Evolutionary conservation across 2,797 vertebrate species (phyloP), one percentile per base, ranked within the genome.

Genomic region (Carduelis carduelis): DNA sequence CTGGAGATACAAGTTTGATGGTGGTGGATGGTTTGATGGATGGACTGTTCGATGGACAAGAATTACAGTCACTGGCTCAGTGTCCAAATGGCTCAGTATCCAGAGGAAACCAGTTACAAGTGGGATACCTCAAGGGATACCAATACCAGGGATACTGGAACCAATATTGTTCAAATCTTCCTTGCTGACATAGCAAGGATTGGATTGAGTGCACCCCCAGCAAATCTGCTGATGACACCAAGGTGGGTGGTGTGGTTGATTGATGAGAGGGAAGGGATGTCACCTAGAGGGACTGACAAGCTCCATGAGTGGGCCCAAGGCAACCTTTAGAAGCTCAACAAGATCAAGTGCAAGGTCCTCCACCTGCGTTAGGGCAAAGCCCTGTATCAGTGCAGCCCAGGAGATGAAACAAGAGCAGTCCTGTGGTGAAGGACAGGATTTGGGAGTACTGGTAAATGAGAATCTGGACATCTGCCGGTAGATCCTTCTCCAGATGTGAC

Each of bases 1-100:
- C 3, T 41, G 59, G 28, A 63, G 19, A 15, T 0, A 24, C 2
- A 41, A n/a, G 26, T 41, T 39, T 34, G 47, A 32, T 5, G 11
- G 53, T 43, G 41, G 41, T 43, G 41, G 41, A 41, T 41, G 41
- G 30, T 41, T 44, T 30, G 41, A 22, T 4, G 11, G 53, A 55
- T 37, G 26, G 30, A 64, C 37, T 32, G 18, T 23, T 14, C 12
- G 11, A 41, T 22, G 50, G 47, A 4, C 9, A 41, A 34, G 43
- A 85, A 32, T 80, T 68, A 12, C 34, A 44, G 49, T 26, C 81
- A 49, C 18, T 39, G 43, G 61, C 24, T 80, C 24, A 56, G 12
- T 4, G 28, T 27, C 21, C 37, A 80, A 44, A 41, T 6, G 12
- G 19, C 24, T 85, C 43, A 69, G 22, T 3, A 6, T 14, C 18